phyloP scores from a whole-genome alignment of 2,797 vertebrate species.

The Epinephelus coioides region DNA sequence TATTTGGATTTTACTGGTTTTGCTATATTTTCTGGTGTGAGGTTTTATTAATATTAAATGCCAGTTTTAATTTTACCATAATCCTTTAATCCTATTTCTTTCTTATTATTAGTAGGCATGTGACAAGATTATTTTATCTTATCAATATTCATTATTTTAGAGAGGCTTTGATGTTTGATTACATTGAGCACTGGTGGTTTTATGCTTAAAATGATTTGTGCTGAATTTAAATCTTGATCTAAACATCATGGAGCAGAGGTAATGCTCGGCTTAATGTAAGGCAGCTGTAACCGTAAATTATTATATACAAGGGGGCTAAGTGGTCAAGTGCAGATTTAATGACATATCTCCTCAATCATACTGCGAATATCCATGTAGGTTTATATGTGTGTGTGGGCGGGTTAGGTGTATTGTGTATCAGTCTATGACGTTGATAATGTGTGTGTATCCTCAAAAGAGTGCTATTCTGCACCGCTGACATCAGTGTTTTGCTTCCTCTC shows the following conservation, averaged over 20 bases:
- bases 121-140: constrained; percentile 55
- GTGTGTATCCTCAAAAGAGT: constrained; percentile 4
- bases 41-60: constrained; percentile 29
- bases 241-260: constrained; percentile 7
- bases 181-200: constrained; percentile 37
- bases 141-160: constrained; percentile 62
- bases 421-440: background rate
- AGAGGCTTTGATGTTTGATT: constrained; percentile 68
- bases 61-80: constrained; percentile 33
- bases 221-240: constrained; percentile 28
- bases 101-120: constrained; percentile 38
- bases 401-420: constrained; percentile 3
- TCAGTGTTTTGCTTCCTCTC: constrained; percentile 49
- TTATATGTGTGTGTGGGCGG: background rate
- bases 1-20: background rate
- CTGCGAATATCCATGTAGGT: background rate
- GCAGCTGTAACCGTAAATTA: constrained; percentile 21
- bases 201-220: constrained; percentile 33
- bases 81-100: constrained; percentile 61
- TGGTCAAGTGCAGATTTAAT: constrained; percentile 1
- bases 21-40: constrained; percentile 1
- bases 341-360: background rate
- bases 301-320: background rate
- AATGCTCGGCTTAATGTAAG: background rate
- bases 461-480: constrained; percentile 14